These are phyloP conservation scores for Drosophila insularis DNA, from an alignment of 1,140 invertebrate species.

Conservation along the genomic window DNA sequence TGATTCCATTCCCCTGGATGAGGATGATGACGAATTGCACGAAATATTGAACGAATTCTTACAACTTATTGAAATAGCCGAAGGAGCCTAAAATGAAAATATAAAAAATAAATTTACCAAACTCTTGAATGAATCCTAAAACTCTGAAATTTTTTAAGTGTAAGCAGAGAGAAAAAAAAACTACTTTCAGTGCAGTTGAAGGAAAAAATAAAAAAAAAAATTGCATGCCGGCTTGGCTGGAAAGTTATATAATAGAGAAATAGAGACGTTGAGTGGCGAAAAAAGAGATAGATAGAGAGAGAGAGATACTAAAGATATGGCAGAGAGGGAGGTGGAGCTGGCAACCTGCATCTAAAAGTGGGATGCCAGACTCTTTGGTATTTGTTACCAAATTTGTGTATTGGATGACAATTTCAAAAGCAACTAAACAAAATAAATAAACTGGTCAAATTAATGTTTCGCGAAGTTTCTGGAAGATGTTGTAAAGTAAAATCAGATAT, in stretches of 20 bases:
- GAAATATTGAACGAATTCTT: no score
- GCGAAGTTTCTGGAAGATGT: constrained; percentile 41
- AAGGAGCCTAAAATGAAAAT: not conserved
- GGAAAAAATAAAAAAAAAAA: constrained; percentile 34
- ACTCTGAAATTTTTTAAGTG: not conserved
- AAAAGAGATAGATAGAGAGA: not conserved
- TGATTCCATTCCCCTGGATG: no score
- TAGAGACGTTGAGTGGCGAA: not conserved
- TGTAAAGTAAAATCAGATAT: not conserved
- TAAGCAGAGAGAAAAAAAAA: constrained; percentile 32
- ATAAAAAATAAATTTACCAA: not conserved
- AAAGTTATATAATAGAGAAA: constrained; percentile 61
- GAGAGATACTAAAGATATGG: not conserved
- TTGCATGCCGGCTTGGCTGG: constrained; percentile 32
- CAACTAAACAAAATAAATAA: constrained; percentile 1
- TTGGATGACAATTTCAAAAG: constrained; percentile 60
- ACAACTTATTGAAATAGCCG: not conserved
- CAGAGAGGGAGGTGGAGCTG: constrained; percentile 6
- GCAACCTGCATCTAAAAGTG: constrained; percentile 53
- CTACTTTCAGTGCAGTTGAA: constrained; percentile 66
- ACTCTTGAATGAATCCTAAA: constrained; percentile 8
- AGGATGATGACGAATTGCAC: no score
- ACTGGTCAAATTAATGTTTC: constrained; percentile 12
- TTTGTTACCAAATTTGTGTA: constrained; percentile 68
- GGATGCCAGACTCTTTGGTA: constrained; percentile 55